Evolutionary conservation across 2,797 vertebrate genomes (phyloP).

Genomic region (Eulemur albifrons): DNA sequence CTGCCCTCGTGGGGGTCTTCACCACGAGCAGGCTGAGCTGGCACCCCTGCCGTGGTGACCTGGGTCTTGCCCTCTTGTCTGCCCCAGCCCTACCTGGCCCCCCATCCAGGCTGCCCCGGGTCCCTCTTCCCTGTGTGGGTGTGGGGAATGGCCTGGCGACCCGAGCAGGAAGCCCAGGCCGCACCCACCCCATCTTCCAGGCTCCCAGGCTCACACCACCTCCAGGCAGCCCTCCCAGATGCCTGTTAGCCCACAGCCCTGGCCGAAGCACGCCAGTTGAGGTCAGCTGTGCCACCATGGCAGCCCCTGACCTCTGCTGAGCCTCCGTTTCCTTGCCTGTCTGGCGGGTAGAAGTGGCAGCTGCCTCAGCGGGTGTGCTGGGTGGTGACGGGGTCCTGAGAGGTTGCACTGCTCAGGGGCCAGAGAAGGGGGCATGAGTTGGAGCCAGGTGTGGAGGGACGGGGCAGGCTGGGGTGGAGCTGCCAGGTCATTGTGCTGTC

Average conservation of each 20-base stretch:
- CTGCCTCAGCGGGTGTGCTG: background rate
- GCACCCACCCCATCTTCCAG: background rate
- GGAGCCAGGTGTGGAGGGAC: background rate
- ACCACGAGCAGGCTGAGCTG: background rate
- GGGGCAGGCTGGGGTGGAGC: background rate
- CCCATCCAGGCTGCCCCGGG: accelerated
- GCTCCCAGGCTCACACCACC: background rate
- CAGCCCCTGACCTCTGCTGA: background rate
- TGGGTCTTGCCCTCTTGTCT: background rate
- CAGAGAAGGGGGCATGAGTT: accelerated
- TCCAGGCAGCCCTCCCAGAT: background rate
- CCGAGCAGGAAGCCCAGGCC: background rate
- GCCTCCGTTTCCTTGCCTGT: background rate
- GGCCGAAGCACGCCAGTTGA: background rate
- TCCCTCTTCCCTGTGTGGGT: background rate
- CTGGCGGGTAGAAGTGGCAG: background rate
- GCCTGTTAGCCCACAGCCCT: background rate
- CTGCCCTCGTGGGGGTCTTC: background rate
- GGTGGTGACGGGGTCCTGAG: no score
- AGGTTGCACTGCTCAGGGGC: background rate
- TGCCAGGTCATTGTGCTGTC: accelerated
- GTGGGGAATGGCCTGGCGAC: background rate
- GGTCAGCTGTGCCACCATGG: accelerated
- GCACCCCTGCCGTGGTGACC: background rate
- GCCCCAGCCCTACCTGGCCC: background rate